A percentile compares a stretch with the other conserved stretches of the same genome.
Evolutionary conservation across 2,888 invertebrate species (phyloP).

Genomic region (Anorthoa munda): DNA sequence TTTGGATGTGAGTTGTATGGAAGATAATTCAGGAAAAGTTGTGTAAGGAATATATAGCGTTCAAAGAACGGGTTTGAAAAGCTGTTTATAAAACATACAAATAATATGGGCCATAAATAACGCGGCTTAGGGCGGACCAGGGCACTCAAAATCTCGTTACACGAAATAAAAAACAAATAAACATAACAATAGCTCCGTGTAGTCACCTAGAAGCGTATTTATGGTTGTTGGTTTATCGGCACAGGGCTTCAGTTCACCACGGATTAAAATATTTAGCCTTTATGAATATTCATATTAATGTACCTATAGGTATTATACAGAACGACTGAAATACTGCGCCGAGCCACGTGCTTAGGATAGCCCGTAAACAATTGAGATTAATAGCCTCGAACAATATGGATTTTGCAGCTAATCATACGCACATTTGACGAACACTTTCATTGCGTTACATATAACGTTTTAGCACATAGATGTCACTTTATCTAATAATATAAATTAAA

Average conservation of each 20-base stretch:
- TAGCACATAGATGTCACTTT: constrained; percentile 86
- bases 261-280: constrained; percentile 37
- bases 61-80: constrained; percentile 81
- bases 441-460: constrained; percentile 91
- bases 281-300: constrained; percentile 43
- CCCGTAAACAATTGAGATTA: constrained; percentile 80
- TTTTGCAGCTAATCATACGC: constrained; percentile 87
- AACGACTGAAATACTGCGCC: constrained; percentile 79
- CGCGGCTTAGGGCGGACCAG: constrained; percentile 88
- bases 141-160: constrained; percentile 83
- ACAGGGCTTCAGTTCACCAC: constrained; percentile 79
- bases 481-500: constrained; percentile 86
- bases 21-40: constrained; percentile 81
- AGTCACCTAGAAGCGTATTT: constrained; percentile 89
- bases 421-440: constrained; percentile 87
- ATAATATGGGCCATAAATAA: constrained; percentile 85
- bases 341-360: constrained; percentile 83
- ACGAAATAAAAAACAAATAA: constrained; percentile 84
- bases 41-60: constrained; percentile 82
- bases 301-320: constrained; percentile 32
- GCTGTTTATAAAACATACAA: constrained; percentile 81
- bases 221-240: constrained; percentile 81
- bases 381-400: constrained; percentile 82
- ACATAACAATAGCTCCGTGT: constrained; percentile 89
- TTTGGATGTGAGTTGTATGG: constrained; percentile 81